Evolutionary conservation across 2,888 invertebrate genomes (phyloP).

Genomic region (Acrocera orbiculus): DNA sequence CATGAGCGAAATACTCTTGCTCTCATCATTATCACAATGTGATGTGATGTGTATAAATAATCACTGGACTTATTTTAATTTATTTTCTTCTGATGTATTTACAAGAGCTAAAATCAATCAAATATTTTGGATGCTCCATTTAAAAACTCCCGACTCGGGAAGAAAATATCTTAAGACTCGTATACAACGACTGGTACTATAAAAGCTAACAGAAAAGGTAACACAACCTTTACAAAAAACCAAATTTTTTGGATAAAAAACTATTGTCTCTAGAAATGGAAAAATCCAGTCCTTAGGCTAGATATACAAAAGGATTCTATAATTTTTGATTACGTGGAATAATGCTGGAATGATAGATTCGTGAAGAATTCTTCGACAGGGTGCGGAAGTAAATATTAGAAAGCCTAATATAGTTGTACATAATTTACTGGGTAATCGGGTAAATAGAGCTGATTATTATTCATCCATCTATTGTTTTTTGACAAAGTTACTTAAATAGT

Average conservation of each 20-base stretch:
- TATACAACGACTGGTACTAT: conserved; percentile 2
- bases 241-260: background rate
- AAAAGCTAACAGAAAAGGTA: background rate
- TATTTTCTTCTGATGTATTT: background rate
- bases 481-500: too few relatives aligned
- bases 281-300: conserved; percentile 1
- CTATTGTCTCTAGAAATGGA: background rate
- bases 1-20: too few relatives aligned
- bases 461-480: background rate
- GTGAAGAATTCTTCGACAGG: background rate
- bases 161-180: background rate
- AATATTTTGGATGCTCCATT: conserved; percentile 2
- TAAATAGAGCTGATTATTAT: conserved; percentile 1
- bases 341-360: background rate
- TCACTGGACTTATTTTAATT: too few relatives aligned
- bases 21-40: too few relatives aligned
- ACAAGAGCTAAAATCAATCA: conserved; percentile 2
- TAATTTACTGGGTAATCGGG: background rate
- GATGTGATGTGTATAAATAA: too few relatives aligned
- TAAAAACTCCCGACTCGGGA: conserved; percentile 1
- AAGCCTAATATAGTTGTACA: conserved; percentile 1
- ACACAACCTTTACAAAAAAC: conserved; percentile 1
- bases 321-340: background rate
- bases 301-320: conserved; percentile 1
- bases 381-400: background rate